A percentile compares a stretch with the other conserved stretches of the same genome.
phyloP scores from a whole-genome alignment of 2,113 vertebrate species.

The Butorides virescens region DNA sequence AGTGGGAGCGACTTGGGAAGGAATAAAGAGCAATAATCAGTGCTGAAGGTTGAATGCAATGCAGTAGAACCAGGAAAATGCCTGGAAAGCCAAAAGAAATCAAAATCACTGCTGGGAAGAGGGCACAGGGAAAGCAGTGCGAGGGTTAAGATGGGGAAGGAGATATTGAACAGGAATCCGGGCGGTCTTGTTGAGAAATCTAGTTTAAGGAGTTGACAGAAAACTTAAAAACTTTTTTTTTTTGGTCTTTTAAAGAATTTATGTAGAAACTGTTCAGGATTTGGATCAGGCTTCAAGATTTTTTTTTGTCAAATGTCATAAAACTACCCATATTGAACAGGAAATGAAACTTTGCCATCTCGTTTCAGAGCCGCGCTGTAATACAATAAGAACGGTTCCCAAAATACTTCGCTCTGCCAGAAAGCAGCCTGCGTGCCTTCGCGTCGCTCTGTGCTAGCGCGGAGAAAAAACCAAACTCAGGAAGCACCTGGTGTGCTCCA shows the following conservation, averaged over 20 bases:
- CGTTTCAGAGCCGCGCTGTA: neutral
- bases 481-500: neutral
- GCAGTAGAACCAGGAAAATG: neutral
- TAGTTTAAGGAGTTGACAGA: neutral
- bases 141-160: neutral
- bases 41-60: neutral
- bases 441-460: neutral
- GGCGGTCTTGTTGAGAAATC: neutral
- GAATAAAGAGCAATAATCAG: neutral
- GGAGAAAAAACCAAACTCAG: neutral
- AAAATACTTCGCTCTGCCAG: neutral
- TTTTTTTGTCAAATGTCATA: neutral
- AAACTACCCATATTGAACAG: neutral
- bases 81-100: neutral
- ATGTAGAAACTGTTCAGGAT: rapidly evolving
- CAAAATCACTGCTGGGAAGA: neutral
- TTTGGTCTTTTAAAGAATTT: neutral
- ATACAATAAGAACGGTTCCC: neutral
- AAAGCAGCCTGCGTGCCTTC: neutral
- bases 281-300: neutral
- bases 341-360: neutral
- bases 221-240: neutral
- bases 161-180: neutral
- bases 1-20: neutral
- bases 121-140: too few species aligned